Conservation (phyloP, 2,113 vertebrate genomes). For the Heterotis niloticus region DNA sequence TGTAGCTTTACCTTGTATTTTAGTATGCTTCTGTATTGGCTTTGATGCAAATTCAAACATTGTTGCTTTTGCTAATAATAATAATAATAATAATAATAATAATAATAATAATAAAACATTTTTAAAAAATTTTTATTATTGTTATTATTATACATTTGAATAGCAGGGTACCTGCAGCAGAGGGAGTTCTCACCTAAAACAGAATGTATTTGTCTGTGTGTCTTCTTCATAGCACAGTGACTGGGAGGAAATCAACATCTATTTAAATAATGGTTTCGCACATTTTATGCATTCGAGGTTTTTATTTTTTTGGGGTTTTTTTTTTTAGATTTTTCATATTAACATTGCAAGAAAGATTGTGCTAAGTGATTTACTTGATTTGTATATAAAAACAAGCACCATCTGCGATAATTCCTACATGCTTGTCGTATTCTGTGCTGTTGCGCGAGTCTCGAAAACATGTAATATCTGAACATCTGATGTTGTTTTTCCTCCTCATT, state of each 20-base stretch:
- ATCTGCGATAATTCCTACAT: not conserved
- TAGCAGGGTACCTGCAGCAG: not conserved
- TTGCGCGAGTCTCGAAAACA: not conserved
- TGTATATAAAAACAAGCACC: not conserved
- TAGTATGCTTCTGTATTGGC: not conserved
- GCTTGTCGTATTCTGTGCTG: not conserved
- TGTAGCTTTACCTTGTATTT: not conserved
- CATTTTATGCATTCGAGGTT: not conserved
- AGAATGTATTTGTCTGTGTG: not conserved
- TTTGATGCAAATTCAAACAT: too few species aligned
- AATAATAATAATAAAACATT: not conserved
- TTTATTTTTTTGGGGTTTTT: too few species aligned
- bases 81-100: not conserved
- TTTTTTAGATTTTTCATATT: not conserved
- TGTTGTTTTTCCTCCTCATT: slow-evolving; percentile 1
- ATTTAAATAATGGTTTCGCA: not conserved
- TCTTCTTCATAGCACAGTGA: not conserved
- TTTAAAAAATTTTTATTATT: not conserved
- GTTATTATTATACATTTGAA: slow-evolving; percentile 8
- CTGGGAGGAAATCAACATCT: not conserved
- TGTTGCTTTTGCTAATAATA: not conserved
- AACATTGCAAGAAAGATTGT: not conserved
- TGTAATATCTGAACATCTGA: not conserved
- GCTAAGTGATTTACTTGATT: not conserved
- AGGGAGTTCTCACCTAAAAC: not conserved